phyloP scores from a whole-genome alignment of 2,797 vertebrate genomes.

The Threskiornis aethiopicus region DNA sequence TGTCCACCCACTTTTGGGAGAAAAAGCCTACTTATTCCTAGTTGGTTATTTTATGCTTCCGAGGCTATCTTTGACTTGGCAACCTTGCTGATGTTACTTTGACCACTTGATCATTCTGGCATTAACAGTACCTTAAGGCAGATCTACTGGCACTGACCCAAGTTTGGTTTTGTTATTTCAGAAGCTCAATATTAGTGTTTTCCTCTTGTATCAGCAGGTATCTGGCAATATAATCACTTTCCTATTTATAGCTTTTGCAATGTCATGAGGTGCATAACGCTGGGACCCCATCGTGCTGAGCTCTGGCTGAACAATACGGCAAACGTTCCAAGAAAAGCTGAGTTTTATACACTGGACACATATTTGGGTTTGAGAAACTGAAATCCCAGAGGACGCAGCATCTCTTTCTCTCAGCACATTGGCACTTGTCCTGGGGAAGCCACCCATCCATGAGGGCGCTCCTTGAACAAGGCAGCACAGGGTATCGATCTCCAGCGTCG shows the following conservation, averaged over 20 bases:
- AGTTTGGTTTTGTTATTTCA: background rate
- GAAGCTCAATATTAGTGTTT: background rate
- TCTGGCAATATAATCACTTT: background rate
- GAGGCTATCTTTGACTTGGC: background rate
- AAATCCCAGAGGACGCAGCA: background rate
- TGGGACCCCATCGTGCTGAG: background rate
- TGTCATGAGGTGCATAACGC: background rate
- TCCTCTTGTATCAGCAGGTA: slow-evolving; percentile 8
- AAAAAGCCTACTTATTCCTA: background rate
- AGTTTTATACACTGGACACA: background rate
- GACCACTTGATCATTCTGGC: background rate
- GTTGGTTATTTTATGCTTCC: background rate
- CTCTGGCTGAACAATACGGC: background rate
- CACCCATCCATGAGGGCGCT: background rate
- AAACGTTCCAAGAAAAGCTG: background rate
- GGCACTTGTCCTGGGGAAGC: background rate
- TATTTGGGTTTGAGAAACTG: background rate
- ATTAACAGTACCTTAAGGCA: background rate
- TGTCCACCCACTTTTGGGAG: background rate
- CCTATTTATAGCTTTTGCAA: background rate
- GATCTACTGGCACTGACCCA: background rate
- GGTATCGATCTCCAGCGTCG: fast-evolving
- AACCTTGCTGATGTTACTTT: background rate
- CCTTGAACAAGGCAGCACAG: background rate
- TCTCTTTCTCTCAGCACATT: background rate